Conservation (phyloP, 2,113 vertebrate genomes). For the Passer montanus region DNA sequence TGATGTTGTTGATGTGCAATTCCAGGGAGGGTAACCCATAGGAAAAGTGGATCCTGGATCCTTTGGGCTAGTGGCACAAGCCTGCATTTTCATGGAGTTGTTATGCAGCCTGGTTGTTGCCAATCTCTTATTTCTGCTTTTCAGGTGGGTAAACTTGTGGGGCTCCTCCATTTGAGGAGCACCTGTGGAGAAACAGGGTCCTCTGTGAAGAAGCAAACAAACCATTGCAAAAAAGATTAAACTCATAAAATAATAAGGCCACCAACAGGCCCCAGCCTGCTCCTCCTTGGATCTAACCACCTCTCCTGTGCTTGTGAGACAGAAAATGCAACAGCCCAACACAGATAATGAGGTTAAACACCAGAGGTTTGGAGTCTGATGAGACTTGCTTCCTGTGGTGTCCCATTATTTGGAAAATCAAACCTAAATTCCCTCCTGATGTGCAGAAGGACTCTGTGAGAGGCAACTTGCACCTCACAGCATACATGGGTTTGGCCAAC, state of each 20-base stretch:
- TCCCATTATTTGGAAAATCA: neutral
- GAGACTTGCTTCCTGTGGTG: neutral
- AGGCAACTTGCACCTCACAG: neutral
- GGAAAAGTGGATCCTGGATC: neutral
- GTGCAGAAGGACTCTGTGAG: neutral
- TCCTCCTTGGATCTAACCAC: neutral
- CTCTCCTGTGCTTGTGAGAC: neutral
- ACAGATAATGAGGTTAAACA: neutral
- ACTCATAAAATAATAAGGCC: neutral
- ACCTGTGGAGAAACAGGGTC: neutral
- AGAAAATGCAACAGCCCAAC: neutral
- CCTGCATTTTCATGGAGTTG: neutral
- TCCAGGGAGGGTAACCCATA: neutral
- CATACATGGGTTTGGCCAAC: neutral
- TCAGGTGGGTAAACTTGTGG: neutral
- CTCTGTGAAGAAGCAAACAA: neutral
- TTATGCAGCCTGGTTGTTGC: neutral
- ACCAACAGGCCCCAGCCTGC: neutral
- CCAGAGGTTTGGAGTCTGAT: neutral
- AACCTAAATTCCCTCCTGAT: neutral
- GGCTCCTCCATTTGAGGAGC: neutral
- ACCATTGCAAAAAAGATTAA: neutral
- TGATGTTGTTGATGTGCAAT: rapidly evolving
- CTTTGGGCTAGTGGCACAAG: rapidly evolving
- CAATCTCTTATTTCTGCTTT: neutral